These are phyloP conservation scores for Salvelinus alpinus DNA, from an alignment of 2,113 vertebrate species.

Conservation along the genomic window DNA sequence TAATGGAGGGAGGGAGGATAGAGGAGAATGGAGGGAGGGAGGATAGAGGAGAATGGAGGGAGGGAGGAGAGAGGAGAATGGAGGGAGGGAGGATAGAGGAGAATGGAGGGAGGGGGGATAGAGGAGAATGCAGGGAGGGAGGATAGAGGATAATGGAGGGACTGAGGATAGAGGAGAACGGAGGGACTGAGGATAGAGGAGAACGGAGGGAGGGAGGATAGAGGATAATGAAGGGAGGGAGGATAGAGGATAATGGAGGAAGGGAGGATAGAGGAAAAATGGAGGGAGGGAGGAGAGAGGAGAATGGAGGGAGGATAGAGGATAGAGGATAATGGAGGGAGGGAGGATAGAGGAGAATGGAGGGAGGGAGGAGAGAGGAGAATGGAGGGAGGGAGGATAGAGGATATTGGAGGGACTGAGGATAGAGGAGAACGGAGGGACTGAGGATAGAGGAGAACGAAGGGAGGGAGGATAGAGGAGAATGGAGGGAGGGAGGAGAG, in stretches of 20 bases:
- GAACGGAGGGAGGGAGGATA: neutral
- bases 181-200: neutral
- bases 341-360: no score
- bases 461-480: no score
- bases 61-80: no score
- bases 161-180: conserved; percentile 45
- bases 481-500: conserved; percentile 8
- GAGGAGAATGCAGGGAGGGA: neutral
- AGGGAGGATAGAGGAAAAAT: no score
- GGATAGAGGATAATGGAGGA: neutral
- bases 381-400: neutral
- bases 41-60: neutral
- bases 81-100: no score
- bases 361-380: no score
- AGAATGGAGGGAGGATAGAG: no score
- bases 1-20: neutral
- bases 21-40: neutral
- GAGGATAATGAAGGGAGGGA: neutral
- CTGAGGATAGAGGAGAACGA: neutral
- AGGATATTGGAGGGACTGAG: neutral
- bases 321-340: no score
- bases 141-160: conserved; percentile 31
- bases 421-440: conserved; percentile 6
- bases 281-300: no score
- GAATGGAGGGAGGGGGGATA: conserved; percentile 5